A percentile compares a stretch with the other conserved stretches of the same genome.
These are phyloP conservation scores for Steromphala cineraria DNA, from an alignment of 2,888 invertebrate species.

Conservation along the genomic window DNA sequence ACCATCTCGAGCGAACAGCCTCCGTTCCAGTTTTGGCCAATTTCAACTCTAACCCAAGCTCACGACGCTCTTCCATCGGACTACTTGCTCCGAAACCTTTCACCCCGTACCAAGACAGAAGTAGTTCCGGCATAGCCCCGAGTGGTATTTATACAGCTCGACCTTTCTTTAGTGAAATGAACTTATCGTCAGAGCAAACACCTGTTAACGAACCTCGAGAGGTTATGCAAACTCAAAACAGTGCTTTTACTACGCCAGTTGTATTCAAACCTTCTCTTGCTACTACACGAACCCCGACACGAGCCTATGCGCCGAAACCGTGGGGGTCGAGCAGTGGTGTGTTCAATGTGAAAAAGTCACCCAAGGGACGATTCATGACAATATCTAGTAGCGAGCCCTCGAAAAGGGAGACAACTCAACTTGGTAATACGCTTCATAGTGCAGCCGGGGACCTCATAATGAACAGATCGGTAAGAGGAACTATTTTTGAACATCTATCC, in stretches of 20 bases:
- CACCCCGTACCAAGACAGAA: conserved; percentile 46
- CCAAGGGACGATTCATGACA: conserved; percentile 84
- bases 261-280: background rate
- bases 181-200: conserved; percentile 11
- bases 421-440: conserved; percentile 53
- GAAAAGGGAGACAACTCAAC: conserved; percentile 52
- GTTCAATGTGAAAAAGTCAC: conserved; percentile 45
- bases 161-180: conserved; percentile 28
- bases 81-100: conserved; percentile 68
- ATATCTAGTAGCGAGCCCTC: conserved; percentile 81
- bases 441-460: conserved; percentile 64
- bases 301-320: conserved; percentile 27
- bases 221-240: background rate
- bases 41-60: conserved; percentile 40
- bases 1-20: conserved; percentile 39
- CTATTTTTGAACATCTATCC: too few species aligned
- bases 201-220: background rate
- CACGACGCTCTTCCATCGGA: conserved; percentile 55
- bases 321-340: conserved; percentile 27
- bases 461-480: conserved; percentile 59
- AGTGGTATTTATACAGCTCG: background rate
- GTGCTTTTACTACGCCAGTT: background rate
- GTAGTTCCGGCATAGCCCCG: background rate
- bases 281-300: background rate
- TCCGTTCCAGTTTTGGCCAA: conserved; percentile 33